Percentiles rank a stretch among this genome's conserved stretches.
Evolutionary conservation across 2,797 vertebrate genomes (phyloP).

Genomic region (Myotis planiceps): DNA sequence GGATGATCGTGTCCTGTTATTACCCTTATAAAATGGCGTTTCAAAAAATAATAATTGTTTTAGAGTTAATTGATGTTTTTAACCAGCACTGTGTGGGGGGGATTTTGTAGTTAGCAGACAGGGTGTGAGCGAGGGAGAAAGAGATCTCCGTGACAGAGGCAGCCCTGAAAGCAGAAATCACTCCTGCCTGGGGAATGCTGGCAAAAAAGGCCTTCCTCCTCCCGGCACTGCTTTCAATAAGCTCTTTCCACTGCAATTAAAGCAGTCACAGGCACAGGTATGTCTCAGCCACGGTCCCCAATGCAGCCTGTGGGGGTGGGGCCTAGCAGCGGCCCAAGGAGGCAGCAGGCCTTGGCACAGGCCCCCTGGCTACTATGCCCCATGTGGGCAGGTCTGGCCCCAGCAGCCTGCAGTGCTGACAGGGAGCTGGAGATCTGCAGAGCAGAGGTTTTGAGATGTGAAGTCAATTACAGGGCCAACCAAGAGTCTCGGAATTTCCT

Average conservation of each 20-base stretch:
- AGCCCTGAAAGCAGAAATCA: constrained; percentile 52
- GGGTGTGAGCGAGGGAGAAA: constrained; percentile 61
- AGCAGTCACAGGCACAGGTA: not conserved
- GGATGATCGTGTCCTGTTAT: constrained; percentile 88
- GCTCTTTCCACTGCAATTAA: not conserved
- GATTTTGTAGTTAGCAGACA: constrained; percentile 73
- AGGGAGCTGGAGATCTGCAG: constrained; percentile 52
- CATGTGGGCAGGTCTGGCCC: constrained; percentile 29
- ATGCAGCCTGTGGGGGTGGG: not conserved
- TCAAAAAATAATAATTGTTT: constrained; percentile 89
- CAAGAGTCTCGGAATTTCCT: not conserved
- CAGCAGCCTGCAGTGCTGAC: constrained; percentile 50
- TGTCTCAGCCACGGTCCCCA: not conserved
- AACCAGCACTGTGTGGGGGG: constrained; percentile 70
- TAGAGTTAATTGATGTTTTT: constrained; percentile 89
- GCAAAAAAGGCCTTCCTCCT: not conserved
- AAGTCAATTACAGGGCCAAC: constrained; percentile 74
- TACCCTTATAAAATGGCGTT: constrained; percentile 88
- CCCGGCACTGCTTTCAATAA: not conserved
- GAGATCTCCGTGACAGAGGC: constrained; percentile 58
- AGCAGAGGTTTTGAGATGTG: constrained; percentile 75
- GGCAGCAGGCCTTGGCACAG: not conserved
- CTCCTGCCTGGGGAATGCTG: constrained; percentile 8
- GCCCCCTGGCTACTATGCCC: constrained; percentile 4
- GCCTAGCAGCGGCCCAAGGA: not conserved